phyloP scores from a whole-genome alignment of 2,113 vertebrate species.

The Calidris pugnax region DNA sequence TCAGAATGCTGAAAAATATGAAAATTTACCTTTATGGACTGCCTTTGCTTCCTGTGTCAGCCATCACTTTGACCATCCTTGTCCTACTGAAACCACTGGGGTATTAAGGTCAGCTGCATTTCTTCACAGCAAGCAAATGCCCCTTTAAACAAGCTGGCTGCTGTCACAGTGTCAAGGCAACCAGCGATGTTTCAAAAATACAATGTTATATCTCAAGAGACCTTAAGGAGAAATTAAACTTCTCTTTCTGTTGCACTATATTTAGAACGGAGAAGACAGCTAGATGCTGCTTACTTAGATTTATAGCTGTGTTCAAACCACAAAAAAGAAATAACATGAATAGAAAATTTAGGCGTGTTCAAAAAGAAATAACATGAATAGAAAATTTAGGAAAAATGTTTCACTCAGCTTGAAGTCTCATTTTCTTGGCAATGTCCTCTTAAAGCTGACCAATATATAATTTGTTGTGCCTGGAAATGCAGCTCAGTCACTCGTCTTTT shows the following conservation, averaged over 20 bases:
- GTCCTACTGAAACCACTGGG: background rate
- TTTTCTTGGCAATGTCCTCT: background rate
- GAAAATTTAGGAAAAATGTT: background rate
- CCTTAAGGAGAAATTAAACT: conserved; percentile 66
- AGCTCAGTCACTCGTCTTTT: background rate
- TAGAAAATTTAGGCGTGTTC: background rate
- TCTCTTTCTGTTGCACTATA: conserved; percentile 23
- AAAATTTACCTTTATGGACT: background rate
- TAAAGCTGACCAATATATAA: background rate
- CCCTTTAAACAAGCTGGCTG: background rate
- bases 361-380: background rate
- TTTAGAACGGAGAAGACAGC: conserved; percentile 7
- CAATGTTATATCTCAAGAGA: conserved; percentile 40
- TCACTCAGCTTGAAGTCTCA: background rate
- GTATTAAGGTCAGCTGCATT: conserved; percentile 13
- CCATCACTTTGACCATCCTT: background rate
- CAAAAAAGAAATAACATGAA: background rate
- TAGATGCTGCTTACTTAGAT: conserved; percentile 53
- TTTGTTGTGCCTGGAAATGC: background rate
- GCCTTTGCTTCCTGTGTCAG: background rate
- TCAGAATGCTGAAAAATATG: background rate
- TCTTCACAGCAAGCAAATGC: background rate
- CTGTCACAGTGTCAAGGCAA: conserved; percentile 44
- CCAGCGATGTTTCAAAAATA: conserved; percentile 30
- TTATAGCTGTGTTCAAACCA: conserved; percentile 38